phyloP scores from a whole-genome alignment of 2,888 invertebrate species.

The Acanthosepion pharaonis region DNA sequence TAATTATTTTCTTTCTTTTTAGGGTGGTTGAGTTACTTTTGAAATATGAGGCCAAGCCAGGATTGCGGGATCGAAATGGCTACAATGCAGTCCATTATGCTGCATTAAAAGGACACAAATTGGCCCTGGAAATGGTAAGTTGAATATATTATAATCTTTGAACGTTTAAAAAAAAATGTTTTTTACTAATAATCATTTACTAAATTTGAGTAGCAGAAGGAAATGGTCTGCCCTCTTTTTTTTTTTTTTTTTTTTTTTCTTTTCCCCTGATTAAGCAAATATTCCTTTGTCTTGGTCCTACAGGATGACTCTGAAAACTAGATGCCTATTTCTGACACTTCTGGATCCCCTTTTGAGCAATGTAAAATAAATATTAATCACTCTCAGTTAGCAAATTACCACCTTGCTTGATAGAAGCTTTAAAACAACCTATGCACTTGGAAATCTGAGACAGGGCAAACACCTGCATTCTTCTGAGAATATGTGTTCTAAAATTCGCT shows the following conservation, averaged over 20 bases:
- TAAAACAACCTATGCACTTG: no score
- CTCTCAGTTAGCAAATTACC: no score
- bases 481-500: no score
- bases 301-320: no score
- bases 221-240: not conserved
- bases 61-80: constrained; percentile 78
- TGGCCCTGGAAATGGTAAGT: constrained; percentile 77
- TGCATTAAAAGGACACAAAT: constrained; percentile 79
- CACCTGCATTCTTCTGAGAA: no score
- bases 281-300: no score
- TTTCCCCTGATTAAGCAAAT: not conserved
- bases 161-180: not conserved
- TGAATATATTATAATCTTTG: no score
- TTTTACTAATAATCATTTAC: not conserved
- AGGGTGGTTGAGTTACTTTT: constrained; percentile 79
- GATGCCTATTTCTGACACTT: no score
- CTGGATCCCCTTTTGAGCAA: no score
- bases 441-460: no score
- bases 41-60: constrained; percentile 78
- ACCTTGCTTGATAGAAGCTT: no score
- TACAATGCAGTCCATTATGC: constrained; percentile 80
- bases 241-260: not conserved
- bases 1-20: not conserved
- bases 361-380: no score
- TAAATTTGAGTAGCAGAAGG: not conserved